Base-by-base conservation (phyloP, 2,797 vertebrate species). In the Steatocranus sp. region DNA sequence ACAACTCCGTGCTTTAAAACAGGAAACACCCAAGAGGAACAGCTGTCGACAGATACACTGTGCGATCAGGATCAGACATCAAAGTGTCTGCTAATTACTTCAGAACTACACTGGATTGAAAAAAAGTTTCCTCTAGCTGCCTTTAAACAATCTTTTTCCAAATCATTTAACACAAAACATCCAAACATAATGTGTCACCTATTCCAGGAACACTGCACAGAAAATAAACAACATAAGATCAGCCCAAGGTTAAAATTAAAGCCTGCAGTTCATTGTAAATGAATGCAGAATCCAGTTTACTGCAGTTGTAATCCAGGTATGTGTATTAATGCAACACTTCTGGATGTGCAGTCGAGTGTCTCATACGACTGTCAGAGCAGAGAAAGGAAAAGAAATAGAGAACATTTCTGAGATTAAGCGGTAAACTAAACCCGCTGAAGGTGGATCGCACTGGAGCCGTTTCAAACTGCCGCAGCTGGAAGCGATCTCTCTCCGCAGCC, bases 401-500 rank as follows among this genome's bases (percentile, higher is more conserved):
- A 78, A 8, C 48, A 79, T 77, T 80, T 53, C 8, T 38, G 15
- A 78, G 58, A 53, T n/a, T 76, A 10, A 80, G 51, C 18, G 38
- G 2, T 50, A n/a, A 75, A 38, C n/a, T 18, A 1, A 6, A 27
- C 12, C 49, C 9, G 14, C 8, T 81, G 66, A 30, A 54, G 34
- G 23, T n/a, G 43, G 50, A 80, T 14, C 9, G 1, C 27, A 30
- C 17, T 81, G 75, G 36, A 63, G 6, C 23, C 0, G 3, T 25
- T 11, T 77, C 75, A 84, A 43, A 79, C 56, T 5, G 2, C 66
- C 18, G 11, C 85, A 91, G 83, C 86, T 92, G 83, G 85, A 90
- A 89, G 80, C 48, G 2, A 88, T 92, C 30, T 54, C 12, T 76
- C 30, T 15, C 41, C 6, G 18, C 38, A 76, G n/a, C 49, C 75